phyloP scores from a whole-genome alignment of 92 coral and sea anemone species.

The Parazoanthus atlanticus region DNA sequence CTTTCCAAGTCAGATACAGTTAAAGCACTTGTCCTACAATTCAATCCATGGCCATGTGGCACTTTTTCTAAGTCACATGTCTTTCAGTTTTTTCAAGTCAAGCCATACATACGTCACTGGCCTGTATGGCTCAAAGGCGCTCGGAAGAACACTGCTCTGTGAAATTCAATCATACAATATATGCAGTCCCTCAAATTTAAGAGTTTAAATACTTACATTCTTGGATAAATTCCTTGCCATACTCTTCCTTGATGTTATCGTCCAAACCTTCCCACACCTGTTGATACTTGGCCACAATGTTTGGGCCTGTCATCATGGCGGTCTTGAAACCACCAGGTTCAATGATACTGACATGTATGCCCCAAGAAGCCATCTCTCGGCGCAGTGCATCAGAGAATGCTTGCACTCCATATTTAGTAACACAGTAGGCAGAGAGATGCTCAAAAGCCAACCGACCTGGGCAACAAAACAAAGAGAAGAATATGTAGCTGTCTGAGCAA shows the following conservation, averaged over 20 bases:
- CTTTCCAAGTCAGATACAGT: too few species aligned
- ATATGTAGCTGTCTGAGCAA: background rate
- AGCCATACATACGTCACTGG: too few species aligned
- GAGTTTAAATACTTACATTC: conserved; percentile 29
- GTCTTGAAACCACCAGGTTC: conserved; percentile 59
- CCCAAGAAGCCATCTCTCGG: conserved; percentile 57
- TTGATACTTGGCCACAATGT: conserved; percentile 38
- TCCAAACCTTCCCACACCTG: conserved; percentile 43
- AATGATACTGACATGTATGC: conserved; percentile 41
- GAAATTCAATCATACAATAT: too few species aligned
- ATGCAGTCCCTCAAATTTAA: too few species aligned
- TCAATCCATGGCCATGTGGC: too few species aligned
- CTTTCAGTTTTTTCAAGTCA: too few species aligned
- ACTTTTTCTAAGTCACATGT: too few species aligned
- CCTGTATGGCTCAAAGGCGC: too few species aligned
- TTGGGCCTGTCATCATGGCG: conserved; percentile 29
- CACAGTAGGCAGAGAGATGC: conserved; percentile 56
- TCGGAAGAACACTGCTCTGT: too few species aligned
- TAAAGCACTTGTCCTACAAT: too few species aligned
- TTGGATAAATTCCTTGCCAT: conserved; percentile 53
- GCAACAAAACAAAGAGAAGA: background rate
- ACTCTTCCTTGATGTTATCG: conserved; percentile 38
- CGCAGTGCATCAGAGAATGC: conserved; percentile 70
- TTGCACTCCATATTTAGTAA: conserved; percentile 60
- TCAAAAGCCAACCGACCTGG: conserved; percentile 50